A percentile compares a stretch with the other conserved stretches of the same genome.
phyloP scores from a whole-genome alignment of 2,113 vertebrate species.

The Grammomys surdaster region DNA sequence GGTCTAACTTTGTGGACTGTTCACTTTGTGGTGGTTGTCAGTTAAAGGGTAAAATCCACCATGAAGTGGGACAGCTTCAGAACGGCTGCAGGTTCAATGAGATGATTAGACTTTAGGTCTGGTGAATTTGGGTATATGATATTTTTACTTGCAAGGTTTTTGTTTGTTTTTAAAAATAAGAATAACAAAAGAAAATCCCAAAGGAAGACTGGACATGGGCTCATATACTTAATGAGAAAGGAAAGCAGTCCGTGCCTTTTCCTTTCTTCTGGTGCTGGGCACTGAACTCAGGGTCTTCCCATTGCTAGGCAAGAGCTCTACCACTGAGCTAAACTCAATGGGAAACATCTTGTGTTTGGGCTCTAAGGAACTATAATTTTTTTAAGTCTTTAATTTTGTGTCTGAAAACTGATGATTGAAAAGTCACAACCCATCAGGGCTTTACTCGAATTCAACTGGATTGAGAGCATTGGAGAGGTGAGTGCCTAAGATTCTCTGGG shows the following conservation, averaged over 20 bases:
- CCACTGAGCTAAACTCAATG: neutral
- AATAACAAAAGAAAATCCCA: neutral
- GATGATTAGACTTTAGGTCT: neutral
- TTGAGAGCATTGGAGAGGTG: neutral
- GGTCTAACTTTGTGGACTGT: neutral
- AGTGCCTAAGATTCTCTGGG: neutral
- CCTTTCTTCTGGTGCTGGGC: neutral
- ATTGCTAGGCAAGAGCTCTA: neutral
- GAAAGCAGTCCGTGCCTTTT: neutral
- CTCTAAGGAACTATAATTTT: neutral
- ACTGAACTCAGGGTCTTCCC: neutral
- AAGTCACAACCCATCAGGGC: neutral
- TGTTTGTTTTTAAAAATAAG: neutral
- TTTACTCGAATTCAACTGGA: neutral
- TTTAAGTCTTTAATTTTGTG: slow-evolving; percentile 28
- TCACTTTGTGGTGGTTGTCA: neutral
- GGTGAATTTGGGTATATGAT: neutral
- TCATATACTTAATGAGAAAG: slow-evolving; percentile 44
- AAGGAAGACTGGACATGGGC: neutral
- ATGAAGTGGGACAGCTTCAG: neutral
- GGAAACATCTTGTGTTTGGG: neutral
- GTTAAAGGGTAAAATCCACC: neutral
- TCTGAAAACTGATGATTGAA: neutral
- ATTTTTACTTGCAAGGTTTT: neutral
- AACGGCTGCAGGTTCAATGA: neutral